phyloP scores from a whole-genome alignment of 2,888 invertebrate genomes.

The Lasioglossum malachurum region DNA sequence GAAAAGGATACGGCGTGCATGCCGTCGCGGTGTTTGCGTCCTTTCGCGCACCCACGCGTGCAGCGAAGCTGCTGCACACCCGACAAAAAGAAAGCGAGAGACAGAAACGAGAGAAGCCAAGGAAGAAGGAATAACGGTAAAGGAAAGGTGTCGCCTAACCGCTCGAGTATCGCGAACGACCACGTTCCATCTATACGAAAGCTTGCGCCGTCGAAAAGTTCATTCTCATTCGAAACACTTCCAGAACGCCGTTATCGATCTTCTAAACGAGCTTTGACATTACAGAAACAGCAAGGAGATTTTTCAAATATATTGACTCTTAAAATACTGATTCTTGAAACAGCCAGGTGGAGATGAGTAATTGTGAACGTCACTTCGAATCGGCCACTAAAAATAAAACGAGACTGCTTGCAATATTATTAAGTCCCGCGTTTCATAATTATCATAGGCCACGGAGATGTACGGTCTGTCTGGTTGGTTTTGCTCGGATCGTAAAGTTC shows the following conservation, averaged over 20 bases:
- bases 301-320: neutral
- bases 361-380: neutral
- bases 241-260: neutral
- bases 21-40: constrained; percentile 31
- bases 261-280: neutral
- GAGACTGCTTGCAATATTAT: neutral
- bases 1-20: constrained; percentile 70
- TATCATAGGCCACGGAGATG: neutral
- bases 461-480: neutral
- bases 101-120: neutral
- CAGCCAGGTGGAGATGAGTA: neutral
- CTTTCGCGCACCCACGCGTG: constrained; percentile 38
- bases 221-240: neutral
- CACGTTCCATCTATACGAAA: neutral
- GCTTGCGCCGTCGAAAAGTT: neutral
- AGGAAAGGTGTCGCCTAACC: constrained; percentile 41
- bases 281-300: too few species aligned
- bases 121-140: constrained; percentile 36
- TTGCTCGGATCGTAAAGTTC: neutral
- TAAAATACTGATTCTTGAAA: neutral
- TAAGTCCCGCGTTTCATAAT: neutral
- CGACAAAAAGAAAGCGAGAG: neutral
- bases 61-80: neutral
- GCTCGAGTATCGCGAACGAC: neutral
- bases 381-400: neutral